These are phyloP conservation scores for Ondatra zibethicus DNA, from an alignment of 2,113 vertebrate genomes.

Conservation along the genomic window DNA sequence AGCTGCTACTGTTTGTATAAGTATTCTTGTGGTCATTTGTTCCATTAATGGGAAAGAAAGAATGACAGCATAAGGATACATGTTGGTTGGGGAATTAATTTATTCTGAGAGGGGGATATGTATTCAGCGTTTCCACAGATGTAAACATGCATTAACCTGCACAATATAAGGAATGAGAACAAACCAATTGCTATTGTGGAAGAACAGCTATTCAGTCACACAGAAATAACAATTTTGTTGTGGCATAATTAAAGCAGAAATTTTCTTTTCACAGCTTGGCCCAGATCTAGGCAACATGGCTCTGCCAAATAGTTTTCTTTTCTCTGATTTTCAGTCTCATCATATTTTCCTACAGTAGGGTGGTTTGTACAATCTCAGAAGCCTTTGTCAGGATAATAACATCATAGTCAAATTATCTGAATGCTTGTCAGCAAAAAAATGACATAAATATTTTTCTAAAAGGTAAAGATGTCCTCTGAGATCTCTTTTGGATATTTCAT, in stretches of 20 bases:
- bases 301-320: neutral
- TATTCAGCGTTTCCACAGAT: slow-evolving; percentile 38
- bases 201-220: neutral
- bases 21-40: slow-evolving; percentile 38
- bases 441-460: neutral
- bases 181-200: slow-evolving; percentile 31
- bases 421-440: neutral
- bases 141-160: slow-evolving; percentile 53
- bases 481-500: neutral
- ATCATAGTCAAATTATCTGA: neutral
- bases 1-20: slow-evolving; percentile 29
- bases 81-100: slow-evolving; percentile 28
- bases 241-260: slow-evolving; percentile 35
- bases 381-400: neutral
- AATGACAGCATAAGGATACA: slow-evolving; percentile 27
- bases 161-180: slow-evolving; percentile 16
- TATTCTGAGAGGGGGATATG: neutral
- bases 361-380: neutral
- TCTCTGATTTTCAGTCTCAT: neutral
- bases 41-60: slow-evolving; percentile 32
- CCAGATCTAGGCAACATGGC: neutral
- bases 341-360: neutral
- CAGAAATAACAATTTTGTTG: slow-evolving; percentile 34
- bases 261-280: slow-evolving; percentile 19
- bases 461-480: neutral